Base-by-base conservation (phyloP, 2,113 vertebrate species). In the Ophthalmolycus amberensis region DNA sequence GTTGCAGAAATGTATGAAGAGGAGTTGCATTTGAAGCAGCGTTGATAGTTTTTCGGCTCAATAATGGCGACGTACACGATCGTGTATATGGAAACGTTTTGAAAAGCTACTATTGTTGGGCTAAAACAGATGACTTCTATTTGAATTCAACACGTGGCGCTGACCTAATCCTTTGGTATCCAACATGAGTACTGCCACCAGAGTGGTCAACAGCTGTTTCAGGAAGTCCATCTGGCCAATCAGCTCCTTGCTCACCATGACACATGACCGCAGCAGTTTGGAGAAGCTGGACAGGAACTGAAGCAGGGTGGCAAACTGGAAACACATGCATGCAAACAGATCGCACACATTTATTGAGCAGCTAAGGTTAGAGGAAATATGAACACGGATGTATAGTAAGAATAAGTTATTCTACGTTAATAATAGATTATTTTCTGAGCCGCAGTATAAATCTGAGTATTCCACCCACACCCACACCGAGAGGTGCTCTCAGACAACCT, bases 271-370 rank as follows among this genome's bases (percentile, higher is more conserved):
- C 65, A 99, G 90, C 69, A 99, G 95, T 80, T 88, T 94, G 77
- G 94, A 96, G 90, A 97, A 89, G 79, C 96, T 94, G 16, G 95
- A 95, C 65, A 97, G 70, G 89, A 96, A 97, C 20, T 96, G 95
- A 78, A 98, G 95, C 4, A 95, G 92, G 29, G 93, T 92, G 77
- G 94, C 78, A 25, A 96, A 92, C 97, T 99, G 77, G 76, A 72
- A 58, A 83, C 25, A 54, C 25, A 58, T 18, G 9, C 27, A 68
- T 15, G 14, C 3, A 52, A 65, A 59, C 34, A 71, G 12, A 15
- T 9, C 16, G 8, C 25, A 77, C n/a, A 34, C 9, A n/a, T 34
- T 12, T 37, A 71, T 10, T 9, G 44, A 75, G 15, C 12, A n/a
- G 34, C 58, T 48, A n/a, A 18, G 42, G 46, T 66, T 58, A 11